Conservation (phyloP, 2,888 invertebrate genomes). For the Drosophila emarginata region DNA sequence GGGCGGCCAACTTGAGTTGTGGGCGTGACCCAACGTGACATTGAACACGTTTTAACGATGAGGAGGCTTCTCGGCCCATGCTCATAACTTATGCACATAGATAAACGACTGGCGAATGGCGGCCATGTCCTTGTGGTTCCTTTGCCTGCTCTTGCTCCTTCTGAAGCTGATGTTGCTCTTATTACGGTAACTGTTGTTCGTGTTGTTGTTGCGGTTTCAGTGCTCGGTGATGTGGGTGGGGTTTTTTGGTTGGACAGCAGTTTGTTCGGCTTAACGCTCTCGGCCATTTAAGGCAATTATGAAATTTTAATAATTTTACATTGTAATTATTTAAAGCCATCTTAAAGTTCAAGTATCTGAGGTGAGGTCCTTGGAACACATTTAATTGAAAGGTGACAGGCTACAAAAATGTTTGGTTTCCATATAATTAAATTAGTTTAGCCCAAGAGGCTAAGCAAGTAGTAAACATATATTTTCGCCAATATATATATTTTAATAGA, state of each 20-base stretch:
- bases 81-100: slow-evolving; percentile 77
- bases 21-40: slow-evolving; percentile 53
- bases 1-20: slow-evolving; percentile 2
- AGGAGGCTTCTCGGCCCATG: slow-evolving; percentile 49
- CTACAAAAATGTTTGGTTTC: not conserved
- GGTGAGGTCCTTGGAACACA: not conserved
- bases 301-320: slow-evolving; percentile 64
- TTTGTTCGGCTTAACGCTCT: slow-evolving; percentile 38
- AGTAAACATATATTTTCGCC: not conserved
- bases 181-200: not conserved
- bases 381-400: slow-evolving; percentile 14
- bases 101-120: slow-evolving; percentile 61
- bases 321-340: slow-evolving; percentile 59
- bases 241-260: slow-evolving; percentile 1
- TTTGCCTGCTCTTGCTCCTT: slow-evolving; percentile 19
- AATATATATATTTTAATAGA: not conserved
- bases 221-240: not conserved
- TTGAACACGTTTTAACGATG: slow-evolving; percentile 68
- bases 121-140: slow-evolving; percentile 19
- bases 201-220: slow-evolving; percentile 16
- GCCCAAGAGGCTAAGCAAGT: not conserved
- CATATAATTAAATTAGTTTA: not conserved
- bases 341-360: slow-evolving; percentile 24
- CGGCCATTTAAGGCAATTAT: slow-evolving; percentile 68
- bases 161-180: slow-evolving; percentile 16